Evolutionary conservation across 37 sponge, comb jelly and placozoan species (phyloP).

Genomic region (Eunapius fragilis): DNA sequence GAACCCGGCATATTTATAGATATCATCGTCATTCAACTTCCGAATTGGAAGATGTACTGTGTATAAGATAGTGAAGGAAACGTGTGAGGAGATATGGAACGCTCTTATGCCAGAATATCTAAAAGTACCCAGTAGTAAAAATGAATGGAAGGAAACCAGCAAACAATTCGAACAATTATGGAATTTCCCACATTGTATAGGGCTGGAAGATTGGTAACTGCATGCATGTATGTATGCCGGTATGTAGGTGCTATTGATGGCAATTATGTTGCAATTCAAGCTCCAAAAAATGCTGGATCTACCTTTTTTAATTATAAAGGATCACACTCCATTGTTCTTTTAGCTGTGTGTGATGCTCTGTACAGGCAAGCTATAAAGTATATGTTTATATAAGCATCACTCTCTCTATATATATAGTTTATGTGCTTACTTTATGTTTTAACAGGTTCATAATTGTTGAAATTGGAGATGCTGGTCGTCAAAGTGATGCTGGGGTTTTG

Average conservation of each 20-base stretch:
- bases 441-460: conserved; percentile 42
- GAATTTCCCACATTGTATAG: conserved; percentile 46
- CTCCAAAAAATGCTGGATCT: conserved; percentile 40
- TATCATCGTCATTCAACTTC: conserved; percentile 46
- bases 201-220: neutral
- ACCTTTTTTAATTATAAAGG: conserved; percentile 42
- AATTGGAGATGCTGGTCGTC: conserved; percentile 50
- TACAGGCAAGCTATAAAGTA: conserved; percentile 5
- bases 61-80: conserved; percentile 45
- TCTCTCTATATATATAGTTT: no score
- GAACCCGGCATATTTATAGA: conserved; percentile 2
- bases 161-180: conserved; percentile 40
- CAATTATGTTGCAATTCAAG: conserved; percentile 55
- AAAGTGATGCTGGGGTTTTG: conserved; percentile 55
- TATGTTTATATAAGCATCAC: neutral
- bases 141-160: conserved; percentile 36
- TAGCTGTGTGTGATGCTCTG: conserved; percentile 47
- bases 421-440: no score
- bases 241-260: conserved; percentile 37
- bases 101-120: conserved; percentile 27
- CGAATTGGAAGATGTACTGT: conserved; percentile 50
- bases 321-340: conserved; percentile 32
- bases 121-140: conserved; percentile 9
- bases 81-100: conserved; percentile 48
- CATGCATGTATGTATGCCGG: neutral